These are phyloP conservation scores for Tenthredo scrophulariae DNA, from an alignment of 2,888 invertebrate species.

Conservation along the genomic window DNA sequence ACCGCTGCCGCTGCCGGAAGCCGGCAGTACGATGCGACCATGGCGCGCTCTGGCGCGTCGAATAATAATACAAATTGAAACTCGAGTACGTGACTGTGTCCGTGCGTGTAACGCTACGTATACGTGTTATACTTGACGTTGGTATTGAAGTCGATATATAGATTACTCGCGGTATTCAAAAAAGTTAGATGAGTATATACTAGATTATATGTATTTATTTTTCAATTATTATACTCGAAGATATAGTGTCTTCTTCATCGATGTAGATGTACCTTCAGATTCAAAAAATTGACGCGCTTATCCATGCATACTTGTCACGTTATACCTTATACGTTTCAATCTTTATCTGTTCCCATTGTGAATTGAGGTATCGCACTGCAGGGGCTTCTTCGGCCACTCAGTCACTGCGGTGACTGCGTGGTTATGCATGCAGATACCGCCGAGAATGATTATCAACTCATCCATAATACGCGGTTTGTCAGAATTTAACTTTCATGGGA, in stretches of 20 bases:
- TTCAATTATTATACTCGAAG: not conserved
- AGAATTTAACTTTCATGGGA: not conserved
- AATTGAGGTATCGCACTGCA: not conserved
- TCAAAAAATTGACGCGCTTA: not conserved
- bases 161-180: not conserved
- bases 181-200: not conserved
- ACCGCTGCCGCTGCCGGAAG: constrained; percentile 64
- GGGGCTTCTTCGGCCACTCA: not conserved
- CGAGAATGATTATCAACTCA: not conserved
- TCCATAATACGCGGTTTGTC: not conserved
- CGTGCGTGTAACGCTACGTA: not conserved
- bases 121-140: not conserved
- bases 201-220: not conserved
- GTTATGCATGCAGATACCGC: not conserved
- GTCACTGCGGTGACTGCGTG: not conserved
- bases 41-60: constrained; percentile 46
- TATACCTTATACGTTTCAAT: not conserved
- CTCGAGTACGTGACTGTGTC: constrained; percentile 53
- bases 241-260: too few relatives aligned
- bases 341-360: not conserved
- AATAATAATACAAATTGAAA: constrained; percentile 30
- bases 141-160: not conserved
- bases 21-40: constrained; percentile 66
- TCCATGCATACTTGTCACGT: too few relatives aligned
- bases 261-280: not conserved